Evolutionary conservation across 64 coral and sea anemone species (phyloP), one percentile per base, ranked within the genome.

Genomic region (Exaiptasia diaphana): DNA sequence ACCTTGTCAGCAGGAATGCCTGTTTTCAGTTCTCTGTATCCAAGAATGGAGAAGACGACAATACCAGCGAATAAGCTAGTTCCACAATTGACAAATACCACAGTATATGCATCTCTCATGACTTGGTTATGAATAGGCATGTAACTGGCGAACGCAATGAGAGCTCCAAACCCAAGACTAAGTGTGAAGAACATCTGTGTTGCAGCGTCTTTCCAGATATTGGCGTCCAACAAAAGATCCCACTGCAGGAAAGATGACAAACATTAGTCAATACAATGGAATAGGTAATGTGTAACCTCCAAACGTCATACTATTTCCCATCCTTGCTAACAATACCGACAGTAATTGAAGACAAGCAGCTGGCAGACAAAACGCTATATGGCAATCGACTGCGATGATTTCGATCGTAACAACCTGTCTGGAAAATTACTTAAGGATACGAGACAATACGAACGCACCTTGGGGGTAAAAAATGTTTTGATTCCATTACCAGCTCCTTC

Each of bases 161-260:
- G 86, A 2, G 91, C 91, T 69, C 91, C 91, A 85, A 94, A 94
- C 50, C 91, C 91, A 68, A 94, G 53, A 54, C 91, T 94, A 64
- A 94, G 91, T 18, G 91, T 94, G 38, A 94, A 89, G 37, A 94
- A 94, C 86, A 94, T 85, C 53, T 89, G 86, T 1, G 86, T 93
- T 22, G 91, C 91, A 44, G 91, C 91, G 78, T 93, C 91, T 67
- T 93, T 93, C 91, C 91, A 93, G 52, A 93, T 93, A 82, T 89
- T 89, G 41, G 91, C 91, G 67, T 89, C 44, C 23, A 49, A 31
- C 13, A 94, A 24, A 25, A 89, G 49, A 0, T 59, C 33, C 86
- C 86, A 94, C 91, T 94, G 62, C 20, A 92, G 75, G 32, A 18
- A 38, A 11, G n/a, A n/a, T n/a, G n/a, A n/a, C 14, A 53, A 3